Percentiles rank a stretch among this genome's conserved stretches.
These are phyloP conservation scores for Bungarus multicinctus DNA, from an alignment of 2,113 vertebrate species.

Conservation along the genomic window DNA sequence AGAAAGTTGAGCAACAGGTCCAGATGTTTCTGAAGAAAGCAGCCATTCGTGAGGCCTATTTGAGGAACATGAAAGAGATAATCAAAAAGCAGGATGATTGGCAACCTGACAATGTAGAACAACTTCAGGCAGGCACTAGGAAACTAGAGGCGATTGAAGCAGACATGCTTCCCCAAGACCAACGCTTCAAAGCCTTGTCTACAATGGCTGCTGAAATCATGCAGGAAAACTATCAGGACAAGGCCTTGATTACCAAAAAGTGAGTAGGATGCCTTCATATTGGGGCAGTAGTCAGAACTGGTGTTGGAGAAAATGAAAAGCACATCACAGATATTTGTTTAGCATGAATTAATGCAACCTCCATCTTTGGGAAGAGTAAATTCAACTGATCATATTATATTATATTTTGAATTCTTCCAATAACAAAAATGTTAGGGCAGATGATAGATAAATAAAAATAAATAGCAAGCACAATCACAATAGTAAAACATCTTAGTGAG, in stretches of 20 bases:
- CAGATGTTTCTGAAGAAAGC: conserved; percentile 83
- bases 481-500: background rate
- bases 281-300: background rate
- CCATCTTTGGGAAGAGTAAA: background rate
- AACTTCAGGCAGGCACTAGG: conserved; percentile 72
- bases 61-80: conserved; percentile 75
- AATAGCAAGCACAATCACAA: background rate
- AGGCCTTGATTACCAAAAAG: conserved; percentile 70
- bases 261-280: conserved; percentile 49
- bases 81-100: conserved; percentile 71
- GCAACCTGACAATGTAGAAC: conserved; percentile 58
- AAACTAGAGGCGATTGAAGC: conserved; percentile 81
- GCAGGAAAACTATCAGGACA: conserved; percentile 80
- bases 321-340: background rate
- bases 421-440: background rate
- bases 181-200: conserved; percentile 76
- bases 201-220: conserved; percentile 76
- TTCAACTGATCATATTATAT: background rate
- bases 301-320: background rate
- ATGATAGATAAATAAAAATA: background rate
- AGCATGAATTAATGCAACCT: background rate
- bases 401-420: background rate
- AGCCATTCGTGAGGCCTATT: conserved; percentile 78
- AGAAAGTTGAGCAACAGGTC: conserved; percentile 82
- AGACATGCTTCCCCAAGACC: conserved; percentile 77